Evolutionary conservation across 2,888 invertebrate species (phyloP).

Genomic region (Vesta saturnalis): DNA sequence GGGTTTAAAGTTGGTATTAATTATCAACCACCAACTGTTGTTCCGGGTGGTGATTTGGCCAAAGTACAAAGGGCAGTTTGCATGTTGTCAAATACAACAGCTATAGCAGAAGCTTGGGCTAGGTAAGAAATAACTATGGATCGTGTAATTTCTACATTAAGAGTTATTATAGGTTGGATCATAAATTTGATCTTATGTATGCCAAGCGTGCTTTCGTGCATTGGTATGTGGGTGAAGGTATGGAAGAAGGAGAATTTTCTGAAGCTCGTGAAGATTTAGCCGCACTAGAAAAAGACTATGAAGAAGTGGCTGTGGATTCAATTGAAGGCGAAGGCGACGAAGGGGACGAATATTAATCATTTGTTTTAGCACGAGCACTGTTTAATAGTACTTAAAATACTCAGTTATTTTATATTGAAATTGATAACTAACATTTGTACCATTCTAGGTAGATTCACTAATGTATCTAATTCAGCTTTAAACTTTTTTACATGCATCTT

Average conservation of each 20-base stretch:
- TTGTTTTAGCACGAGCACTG: background rate
- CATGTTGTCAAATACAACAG: slow-evolving; percentile 97
- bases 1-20: slow-evolving; percentile 87
- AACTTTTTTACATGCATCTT: too few species aligned
- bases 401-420: background rate
- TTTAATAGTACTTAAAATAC: background rate
- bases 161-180: slow-evolving; percentile 74
- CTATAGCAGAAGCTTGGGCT: slow-evolving; percentile 97
- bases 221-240: slow-evolving; percentile 91
- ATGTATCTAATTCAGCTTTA: background rate
- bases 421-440: background rate
- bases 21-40: slow-evolving; percentile 90
- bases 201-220: slow-evolving; percentile 96
- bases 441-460: background rate
- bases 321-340: slow-evolving; percentile 75
- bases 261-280: slow-evolving; percentile 89
- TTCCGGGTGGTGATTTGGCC: slow-evolving; percentile 91
- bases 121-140: slow-evolving; percentile 66
- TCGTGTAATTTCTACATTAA: background rate
- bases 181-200: slow-evolving; percentile 97
- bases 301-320: slow-evolving; percentile 81
- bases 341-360: slow-evolving; percentile 71
- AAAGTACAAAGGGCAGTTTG: slow-evolving; percentile 95
- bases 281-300: slow-evolving; percentile 82
- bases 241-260: slow-evolving; percentile 88